Percentiles rank a stretch among this genome's conserved stretches.
phyloP scores from a whole-genome alignment of 2,797 vertebrate genomes.

The Pipistrellus kuhlii region DNA sequence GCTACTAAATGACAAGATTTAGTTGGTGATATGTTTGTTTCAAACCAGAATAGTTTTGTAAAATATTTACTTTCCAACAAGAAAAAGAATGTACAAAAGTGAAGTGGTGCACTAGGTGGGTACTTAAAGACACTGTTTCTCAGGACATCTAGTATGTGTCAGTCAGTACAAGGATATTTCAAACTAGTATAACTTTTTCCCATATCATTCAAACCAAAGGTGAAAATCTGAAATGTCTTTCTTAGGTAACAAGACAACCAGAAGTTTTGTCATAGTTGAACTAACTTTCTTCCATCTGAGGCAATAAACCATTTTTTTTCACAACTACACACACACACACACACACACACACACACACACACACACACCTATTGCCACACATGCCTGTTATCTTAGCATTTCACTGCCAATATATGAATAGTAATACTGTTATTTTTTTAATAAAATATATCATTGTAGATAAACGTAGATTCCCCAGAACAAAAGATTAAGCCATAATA shows the following conservation, averaged over 20 bases:
- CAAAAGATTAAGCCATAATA: constrained; percentile 10
- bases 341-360: too few species aligned
- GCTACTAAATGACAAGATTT: background rate
- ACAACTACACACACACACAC: too few species aligned
- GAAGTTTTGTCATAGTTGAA: constrained; percentile 73
- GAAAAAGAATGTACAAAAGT: constrained; percentile 50
- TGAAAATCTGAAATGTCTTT: constrained; percentile 75
- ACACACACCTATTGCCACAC: background rate
- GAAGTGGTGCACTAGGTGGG: constrained; percentile 17
- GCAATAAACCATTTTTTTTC: constrained; percentile 62
- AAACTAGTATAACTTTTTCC: constrained; percentile 46
- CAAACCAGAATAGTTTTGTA: constrained; percentile 35
- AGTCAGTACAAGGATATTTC: constrained; percentile 69
- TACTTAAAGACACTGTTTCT: constrained; percentile 53
- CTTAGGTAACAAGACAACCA: constrained; percentile 65
- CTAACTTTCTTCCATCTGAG: constrained; percentile 72
- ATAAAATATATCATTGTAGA: constrained; percentile 32
- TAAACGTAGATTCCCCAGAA: constrained; percentile 54
- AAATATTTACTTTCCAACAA: constrained; percentile 62
- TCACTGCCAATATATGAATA: constrained; percentile 51
- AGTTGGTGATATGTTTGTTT: constrained; percentile 24
- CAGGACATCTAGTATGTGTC: constrained; percentile 34
- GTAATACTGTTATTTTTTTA: constrained; percentile 66
- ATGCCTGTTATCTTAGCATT: background rate
- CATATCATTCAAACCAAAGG: constrained; percentile 57